phyloP scores from a whole-genome alignment of 2,888 invertebrate genomes.

The Meandrusa payeni region DNA sequence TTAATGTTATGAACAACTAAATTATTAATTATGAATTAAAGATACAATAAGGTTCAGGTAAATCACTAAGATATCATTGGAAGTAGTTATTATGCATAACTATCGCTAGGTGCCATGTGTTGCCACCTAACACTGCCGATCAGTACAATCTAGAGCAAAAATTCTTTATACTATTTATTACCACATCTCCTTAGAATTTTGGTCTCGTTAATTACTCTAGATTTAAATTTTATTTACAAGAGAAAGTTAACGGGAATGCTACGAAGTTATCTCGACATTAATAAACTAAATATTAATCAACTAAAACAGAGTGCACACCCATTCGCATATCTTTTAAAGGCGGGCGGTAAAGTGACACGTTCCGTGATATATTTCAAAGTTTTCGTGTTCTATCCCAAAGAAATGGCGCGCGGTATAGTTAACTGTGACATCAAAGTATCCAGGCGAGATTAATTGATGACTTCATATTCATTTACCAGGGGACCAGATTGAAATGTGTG shows the following conservation, averaged over 20 bases:
- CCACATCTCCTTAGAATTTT: too few species aligned
- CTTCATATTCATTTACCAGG: conserved; percentile 43
- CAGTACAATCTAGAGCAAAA: too few species aligned
- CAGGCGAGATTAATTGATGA: conserved; percentile 46
- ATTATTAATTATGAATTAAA: too few species aligned
- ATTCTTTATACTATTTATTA: too few species aligned
- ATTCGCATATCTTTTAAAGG: conserved; percentile 24
- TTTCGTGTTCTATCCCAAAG: conserved; percentile 26
- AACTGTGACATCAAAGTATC: conserved; percentile 51
- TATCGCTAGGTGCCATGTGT: too few species aligned
- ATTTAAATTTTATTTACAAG: not conserved
- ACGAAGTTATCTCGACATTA: conserved; percentile 9
- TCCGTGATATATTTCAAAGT: conserved; percentile 24
- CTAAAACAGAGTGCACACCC: conserved; percentile 12
- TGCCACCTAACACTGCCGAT: too few species aligned
- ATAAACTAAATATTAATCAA: conserved; percentile 14
- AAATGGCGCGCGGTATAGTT: conserved; percentile 31
- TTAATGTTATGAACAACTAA: too few species aligned
- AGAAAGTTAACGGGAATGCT: not conserved
- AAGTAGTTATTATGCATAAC: too few species aligned
- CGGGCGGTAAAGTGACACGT: conserved; percentile 23
- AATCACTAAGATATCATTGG: too few species aligned
- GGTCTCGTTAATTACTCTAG: too few species aligned
- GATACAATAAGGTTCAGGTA: too few species aligned
- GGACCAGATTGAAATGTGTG: conserved; percentile 26